phyloP scores from a whole-genome alignment of 64 coral and sea anemone genomes.

The Orbicella faveolata region DNA sequence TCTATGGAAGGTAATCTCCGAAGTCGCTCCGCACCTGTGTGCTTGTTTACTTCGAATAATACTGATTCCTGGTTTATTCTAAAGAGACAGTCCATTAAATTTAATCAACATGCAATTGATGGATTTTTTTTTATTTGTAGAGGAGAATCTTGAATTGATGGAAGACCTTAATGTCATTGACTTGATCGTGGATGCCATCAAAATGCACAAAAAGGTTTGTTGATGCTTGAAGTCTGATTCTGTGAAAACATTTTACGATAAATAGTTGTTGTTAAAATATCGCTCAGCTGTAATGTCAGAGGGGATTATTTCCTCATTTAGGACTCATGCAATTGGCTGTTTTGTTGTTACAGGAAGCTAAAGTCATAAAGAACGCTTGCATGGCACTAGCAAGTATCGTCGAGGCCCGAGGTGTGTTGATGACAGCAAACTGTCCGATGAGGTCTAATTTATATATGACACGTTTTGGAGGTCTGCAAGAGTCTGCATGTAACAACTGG shows the following conservation, averaged over 20 bases:
- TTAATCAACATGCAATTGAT: neutral
- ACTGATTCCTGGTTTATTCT: too few relatives aligned
- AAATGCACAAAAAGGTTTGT: conserved; percentile 89
- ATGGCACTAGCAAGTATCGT: conserved; percentile 98
- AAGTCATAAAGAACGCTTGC: conserved; percentile 96
- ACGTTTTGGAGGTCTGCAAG: neutral
- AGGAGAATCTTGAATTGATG: conserved; percentile 94
- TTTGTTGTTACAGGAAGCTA: conserved; percentile 61
- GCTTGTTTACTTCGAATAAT: too few relatives aligned
- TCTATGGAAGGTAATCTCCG: conserved; percentile 84
- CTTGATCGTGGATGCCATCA: conserved; percentile 70
- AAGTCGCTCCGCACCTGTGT: too few relatives aligned
- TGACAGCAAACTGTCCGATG: neutral
- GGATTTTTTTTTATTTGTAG: conserved; percentile 26
- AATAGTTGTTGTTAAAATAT: too few relatives aligned
- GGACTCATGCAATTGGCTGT: neutral
- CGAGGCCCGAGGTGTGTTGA: conserved; percentile 82
- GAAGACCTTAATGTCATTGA: conserved; percentile 81
- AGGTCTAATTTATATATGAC: neutral
- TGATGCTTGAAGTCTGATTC: neutral
- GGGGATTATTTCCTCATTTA: neutral
- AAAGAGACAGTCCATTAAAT: too few relatives aligned
- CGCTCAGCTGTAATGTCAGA: too few relatives aligned
- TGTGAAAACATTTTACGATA: neutral
- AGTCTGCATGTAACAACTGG: neutral